These are phyloP conservation scores for Gallinago media DNA, from an alignment of 2,113 vertebrate species.

Conservation along the genomic window DNA sequence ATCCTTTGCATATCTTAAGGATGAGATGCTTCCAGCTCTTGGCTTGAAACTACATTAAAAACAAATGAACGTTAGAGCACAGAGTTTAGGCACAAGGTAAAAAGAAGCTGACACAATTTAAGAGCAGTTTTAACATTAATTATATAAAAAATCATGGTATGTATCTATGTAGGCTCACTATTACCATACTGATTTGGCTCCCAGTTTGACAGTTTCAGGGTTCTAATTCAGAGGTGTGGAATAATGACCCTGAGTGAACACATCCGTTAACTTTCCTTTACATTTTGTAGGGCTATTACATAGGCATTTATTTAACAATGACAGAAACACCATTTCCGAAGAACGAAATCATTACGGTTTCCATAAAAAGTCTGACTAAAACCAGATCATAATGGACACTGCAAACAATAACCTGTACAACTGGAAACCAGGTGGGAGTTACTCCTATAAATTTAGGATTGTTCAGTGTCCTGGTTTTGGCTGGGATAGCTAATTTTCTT, in stretches of 20 bases:
- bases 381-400: not conserved
- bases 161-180: not conserved
- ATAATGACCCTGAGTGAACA: not conserved
- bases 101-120: not conserved
- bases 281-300: not conserved
- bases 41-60: constrained; percentile 88
- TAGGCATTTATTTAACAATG: not conserved
- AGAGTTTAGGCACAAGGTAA: not conserved
- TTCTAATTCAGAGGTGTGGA: not conserved
- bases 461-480: not conserved
- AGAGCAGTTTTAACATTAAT: not conserved
- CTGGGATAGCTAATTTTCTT: not conserved
- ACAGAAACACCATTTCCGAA: not conserved
- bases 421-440: not conserved
- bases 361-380: not conserved
- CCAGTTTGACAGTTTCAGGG: not conserved
- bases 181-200: not conserved
- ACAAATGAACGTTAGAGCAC: not conserved
- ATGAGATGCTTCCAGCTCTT: constrained; percentile 93
- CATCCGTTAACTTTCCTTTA: not conserved
- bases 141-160: not conserved
- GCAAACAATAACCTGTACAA: not conserved
- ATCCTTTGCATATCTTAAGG: constrained; percentile 91
- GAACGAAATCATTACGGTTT: not conserved
- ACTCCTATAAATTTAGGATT: not conserved